A percentile compares a stretch with the other conserved stretches of the same genome.
These are phyloP conservation scores for Labeo calbasu DNA, from an alignment of 2,797 vertebrate genomes.

Conservation along the genomic window DNA sequence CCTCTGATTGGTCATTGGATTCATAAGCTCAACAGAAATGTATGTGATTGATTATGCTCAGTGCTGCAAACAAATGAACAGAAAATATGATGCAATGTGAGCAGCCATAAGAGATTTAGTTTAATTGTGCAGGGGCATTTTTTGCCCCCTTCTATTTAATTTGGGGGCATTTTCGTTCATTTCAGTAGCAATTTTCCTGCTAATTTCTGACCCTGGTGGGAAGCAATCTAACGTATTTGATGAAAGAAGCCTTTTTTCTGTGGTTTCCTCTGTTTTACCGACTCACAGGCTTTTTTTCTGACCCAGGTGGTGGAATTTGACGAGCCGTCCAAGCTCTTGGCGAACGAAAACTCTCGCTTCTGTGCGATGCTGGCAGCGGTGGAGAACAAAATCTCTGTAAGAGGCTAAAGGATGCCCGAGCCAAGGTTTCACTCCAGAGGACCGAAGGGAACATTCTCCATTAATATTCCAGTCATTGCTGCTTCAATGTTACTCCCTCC, in stretches of 20 bases:
- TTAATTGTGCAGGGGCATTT: neutral
- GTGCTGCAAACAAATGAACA: neutral
- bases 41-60: neutral
- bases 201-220: neutral
- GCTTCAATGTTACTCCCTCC: slow-evolving; percentile 57
- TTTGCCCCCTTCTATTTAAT: neutral
- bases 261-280: neutral
- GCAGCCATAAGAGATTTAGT: neutral
- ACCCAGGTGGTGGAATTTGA: slow-evolving; percentile 91
- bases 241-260: slow-evolving; percentile 2
- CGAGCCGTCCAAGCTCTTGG: slow-evolving; percentile 87
- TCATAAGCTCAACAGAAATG: neutral
- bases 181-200: neutral
- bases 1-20: neutral
- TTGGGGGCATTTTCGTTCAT: neutral
- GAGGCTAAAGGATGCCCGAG: slow-evolving; percentile 77
- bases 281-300: slow-evolving; percentile 52
- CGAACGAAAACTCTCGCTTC: slow-evolving; percentile 92
- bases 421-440: slow-evolving; percentile 38
- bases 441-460: slow-evolving; percentile 51
- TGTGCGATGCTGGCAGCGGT: slow-evolving; percentile 90
- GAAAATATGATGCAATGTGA: neutral
- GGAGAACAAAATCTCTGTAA: slow-evolving; percentile 90
- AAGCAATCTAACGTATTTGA: neutral
- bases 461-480: slow-evolving; percentile 58